A percentile compares a stretch with the other conserved stretches of the same genome.
phyloP scores from a whole-genome alignment of 2,113 vertebrate genomes.

The Epinephelus moara region DNA sequence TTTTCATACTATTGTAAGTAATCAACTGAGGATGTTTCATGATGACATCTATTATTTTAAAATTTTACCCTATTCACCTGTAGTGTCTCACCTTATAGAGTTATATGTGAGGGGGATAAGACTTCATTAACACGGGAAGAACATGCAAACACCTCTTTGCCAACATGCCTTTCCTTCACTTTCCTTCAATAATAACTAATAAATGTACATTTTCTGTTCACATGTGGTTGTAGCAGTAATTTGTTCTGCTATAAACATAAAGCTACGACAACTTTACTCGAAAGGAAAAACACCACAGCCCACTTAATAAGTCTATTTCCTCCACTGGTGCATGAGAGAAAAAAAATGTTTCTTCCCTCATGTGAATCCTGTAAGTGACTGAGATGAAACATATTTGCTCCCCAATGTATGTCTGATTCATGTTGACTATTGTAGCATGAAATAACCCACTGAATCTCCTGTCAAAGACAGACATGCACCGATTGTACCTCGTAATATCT shows the following conservation, averaged over 20 bases:
- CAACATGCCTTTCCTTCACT: conserved; percentile 2
- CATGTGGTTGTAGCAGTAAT: background rate
- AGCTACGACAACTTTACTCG: background rate
- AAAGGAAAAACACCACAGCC: background rate
- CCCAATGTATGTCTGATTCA: conserved; percentile 39
- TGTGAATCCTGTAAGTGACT: conserved; percentile 15
- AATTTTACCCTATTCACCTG: too few relatives aligned
- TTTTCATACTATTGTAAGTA: too few relatives aligned
- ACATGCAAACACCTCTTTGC: conserved; percentile 9
- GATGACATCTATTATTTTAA: too few relatives aligned
- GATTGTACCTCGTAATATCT: conserved; percentile 19
- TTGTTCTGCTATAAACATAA: conserved; percentile 11
- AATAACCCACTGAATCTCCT: conserved; percentile 37
- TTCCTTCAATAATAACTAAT: background rate
- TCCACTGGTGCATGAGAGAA: background rate
- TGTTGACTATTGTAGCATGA: conserved; percentile 44
- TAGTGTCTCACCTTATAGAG: too few relatives aligned
- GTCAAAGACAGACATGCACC: conserved; percentile 11
- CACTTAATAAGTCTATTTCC: conserved; percentile 5
- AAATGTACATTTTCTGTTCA: conserved; percentile 16
- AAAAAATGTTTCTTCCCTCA: background rate
- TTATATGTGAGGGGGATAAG: too few relatives aligned
- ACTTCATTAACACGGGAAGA: background rate
- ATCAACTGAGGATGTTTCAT: too few relatives aligned
- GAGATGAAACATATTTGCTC: conserved; percentile 40